Conservation (phyloP, 2,113 vertebrate genomes). For the Pachyramphus minor region DNA sequence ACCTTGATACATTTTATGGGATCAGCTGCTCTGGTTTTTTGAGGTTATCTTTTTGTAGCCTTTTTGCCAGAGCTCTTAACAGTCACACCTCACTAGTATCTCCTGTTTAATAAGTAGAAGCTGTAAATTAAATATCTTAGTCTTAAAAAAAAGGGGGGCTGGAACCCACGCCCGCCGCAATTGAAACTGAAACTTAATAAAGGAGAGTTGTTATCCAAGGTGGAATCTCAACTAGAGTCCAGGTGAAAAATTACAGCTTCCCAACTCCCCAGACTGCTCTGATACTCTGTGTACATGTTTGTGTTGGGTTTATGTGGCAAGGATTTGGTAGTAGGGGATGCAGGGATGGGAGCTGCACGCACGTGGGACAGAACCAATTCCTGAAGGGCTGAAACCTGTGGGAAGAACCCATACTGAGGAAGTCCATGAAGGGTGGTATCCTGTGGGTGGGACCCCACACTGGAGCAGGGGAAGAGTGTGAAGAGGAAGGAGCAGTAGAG, state of each 20-base stretch:
- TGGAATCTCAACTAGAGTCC: background rate
- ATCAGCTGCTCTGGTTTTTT: background rate
- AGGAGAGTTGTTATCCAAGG: background rate
- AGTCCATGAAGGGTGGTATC: background rate
- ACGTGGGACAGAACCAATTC: fast-evolving
- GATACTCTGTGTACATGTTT: background rate
- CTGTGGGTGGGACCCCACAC: fast-evolving
- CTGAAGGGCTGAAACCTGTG: background rate
- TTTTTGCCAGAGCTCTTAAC: background rate
- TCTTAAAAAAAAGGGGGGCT: background rate
- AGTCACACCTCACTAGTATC: background rate
- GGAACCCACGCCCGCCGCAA: no score
- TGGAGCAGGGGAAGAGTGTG: background rate
- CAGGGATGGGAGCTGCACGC: background rate
- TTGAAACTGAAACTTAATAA: background rate
- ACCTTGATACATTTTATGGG: background rate
- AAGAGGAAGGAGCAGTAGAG: background rate
- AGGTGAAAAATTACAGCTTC: background rate
- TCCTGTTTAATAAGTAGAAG: background rate
- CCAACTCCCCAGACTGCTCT: background rate
- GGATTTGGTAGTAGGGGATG: background rate
- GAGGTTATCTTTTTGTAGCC: background rate
- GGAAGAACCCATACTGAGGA: background rate
- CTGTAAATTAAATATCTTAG: background rate
- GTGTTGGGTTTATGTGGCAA: background rate